Evolutionary conservation across 2,113 vertebrate genomes (phyloP), one percentile per base, ranked within the genome.

Genomic region (Hydropotes inermis): DNA sequence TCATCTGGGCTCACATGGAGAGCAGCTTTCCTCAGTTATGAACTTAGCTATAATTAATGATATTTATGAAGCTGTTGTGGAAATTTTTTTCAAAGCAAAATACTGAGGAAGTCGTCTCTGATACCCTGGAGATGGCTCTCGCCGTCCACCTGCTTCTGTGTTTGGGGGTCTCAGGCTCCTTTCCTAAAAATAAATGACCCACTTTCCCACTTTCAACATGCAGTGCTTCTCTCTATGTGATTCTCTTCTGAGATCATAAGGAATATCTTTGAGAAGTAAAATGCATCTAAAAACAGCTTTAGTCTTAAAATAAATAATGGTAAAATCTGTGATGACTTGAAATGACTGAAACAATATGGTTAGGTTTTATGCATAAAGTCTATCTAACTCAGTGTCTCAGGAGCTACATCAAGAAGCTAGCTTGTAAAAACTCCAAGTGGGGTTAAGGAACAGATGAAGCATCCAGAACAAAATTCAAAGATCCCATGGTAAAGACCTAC

Each of bases 111-210:
- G 67, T 54, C 12, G 14, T n/a, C 70, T 55, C 64, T 57, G 84
- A n/a, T 19, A 36, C 74, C 23, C 19, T 6, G 89, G 88, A 54
- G 82, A 25, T 60, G 19, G 81, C 19, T 64, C 57, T n/a, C 27
- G 5, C 70, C 21, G 74, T 23, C 87, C 74, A 70, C 58, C 15
- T 30, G 47, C 76, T 78, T 76, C 61, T 88, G 76, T 15, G 16
- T 30, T 13, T 23, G 64, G 55, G 50, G 97, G 76, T 76, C 93
- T 89, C 43, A 2, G 27, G 47, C 54, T 79, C 93, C 83, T 94
- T 30, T 92, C 86, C 97, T 95, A 93, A 94, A 97, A 95, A 95
- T 93, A 98, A 96, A 67, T 43, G 97, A 45, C 89, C 98, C 93
- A 94, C 82, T 97, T 97, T 95, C 25, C 85, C 7, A 7, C 82